Conservation (phyloP, 2,113 vertebrate species). For the Otus sunia region DNA sequence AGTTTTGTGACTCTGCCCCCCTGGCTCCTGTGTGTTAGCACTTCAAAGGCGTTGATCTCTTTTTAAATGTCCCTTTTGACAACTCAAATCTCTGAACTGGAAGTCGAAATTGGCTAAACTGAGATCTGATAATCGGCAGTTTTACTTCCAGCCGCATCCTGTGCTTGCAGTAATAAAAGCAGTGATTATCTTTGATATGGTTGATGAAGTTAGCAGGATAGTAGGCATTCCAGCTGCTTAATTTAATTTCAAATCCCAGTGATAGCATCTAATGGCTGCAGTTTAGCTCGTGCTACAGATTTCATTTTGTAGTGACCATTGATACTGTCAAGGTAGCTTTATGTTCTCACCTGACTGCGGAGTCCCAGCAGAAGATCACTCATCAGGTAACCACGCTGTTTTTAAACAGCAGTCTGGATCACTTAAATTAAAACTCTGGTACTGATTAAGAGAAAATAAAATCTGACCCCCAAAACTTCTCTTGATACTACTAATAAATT, state of each 20-base stretch:
- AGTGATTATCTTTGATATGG: slow-evolving; percentile 51
- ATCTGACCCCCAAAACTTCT: not conserved
- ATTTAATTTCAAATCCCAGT: slow-evolving; percentile 65
- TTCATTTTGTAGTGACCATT: slow-evolving; percentile 37
- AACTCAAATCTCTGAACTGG: slow-evolving; percentile 59
- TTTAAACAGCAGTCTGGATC: not conserved
- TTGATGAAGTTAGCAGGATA: slow-evolving; percentile 55
- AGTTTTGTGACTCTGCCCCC: slow-evolving; percentile 34
- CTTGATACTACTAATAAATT: not conserved
- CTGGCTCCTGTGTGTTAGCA: slow-evolving; percentile 31
- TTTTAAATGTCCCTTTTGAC: slow-evolving; percentile 59
- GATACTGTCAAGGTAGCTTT: not conserved
- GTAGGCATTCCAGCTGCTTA: slow-evolving; percentile 55
- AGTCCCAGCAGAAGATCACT: not conserved
- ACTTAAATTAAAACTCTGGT: not conserved
- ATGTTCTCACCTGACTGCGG: not conserved
- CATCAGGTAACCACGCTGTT: not conserved
- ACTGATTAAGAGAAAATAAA: not conserved
- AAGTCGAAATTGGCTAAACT: slow-evolving; percentile 63
- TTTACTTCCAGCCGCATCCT: slow-evolving; percentile 55
- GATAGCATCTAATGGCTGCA: slow-evolving; percentile 23
- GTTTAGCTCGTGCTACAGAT: slow-evolving; percentile 39
- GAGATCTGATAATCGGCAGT: slow-evolving; percentile 60
- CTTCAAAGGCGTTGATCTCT: slow-evolving; percentile 50
- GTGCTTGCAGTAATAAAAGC: slow-evolving; percentile 54